phyloP scores from a whole-genome alignment of 2,888 invertebrate species.

The Laothoe populi region DNA sequence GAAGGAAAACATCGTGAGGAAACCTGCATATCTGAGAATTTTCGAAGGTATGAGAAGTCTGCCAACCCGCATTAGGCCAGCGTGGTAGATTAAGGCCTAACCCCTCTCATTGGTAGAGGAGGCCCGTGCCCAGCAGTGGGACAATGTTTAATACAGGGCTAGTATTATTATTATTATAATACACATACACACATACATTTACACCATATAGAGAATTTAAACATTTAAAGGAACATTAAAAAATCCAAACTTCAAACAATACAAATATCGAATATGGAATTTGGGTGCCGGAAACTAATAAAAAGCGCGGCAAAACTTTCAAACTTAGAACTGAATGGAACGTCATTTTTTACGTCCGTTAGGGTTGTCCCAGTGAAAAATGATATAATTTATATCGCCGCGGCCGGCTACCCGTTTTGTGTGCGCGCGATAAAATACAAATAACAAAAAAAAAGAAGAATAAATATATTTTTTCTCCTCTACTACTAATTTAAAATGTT shows the following conservation, averaged over 20 bases:
- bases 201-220: background rate
- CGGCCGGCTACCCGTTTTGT: constrained; percentile 84
- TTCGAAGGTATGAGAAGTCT: too few species aligned
- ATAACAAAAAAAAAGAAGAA: constrained; percentile 73
- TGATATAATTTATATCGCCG: constrained; percentile 84
- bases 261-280: constrained; percentile 55
- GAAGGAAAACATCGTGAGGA: too few species aligned
- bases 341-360: constrained; percentile 83
- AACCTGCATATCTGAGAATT: too few species aligned
- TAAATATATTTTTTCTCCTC: constrained; percentile 77
- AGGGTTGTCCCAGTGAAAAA: constrained; percentile 83
- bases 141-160: too few species aligned
- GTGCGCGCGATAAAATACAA: constrained; percentile 79
- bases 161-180: too few species aligned
- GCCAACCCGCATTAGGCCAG: too few species aligned
- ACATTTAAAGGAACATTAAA: background rate
- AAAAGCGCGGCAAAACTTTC: constrained; percentile 83
- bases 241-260: constrained; percentile 45
- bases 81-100: too few species aligned
- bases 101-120: too few species aligned
- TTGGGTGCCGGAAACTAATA: constrained; percentile 81
- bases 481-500: constrained; percentile 84
- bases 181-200: too few species aligned
- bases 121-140: too few species aligned
- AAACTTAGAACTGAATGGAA: constrained; percentile 79